Percentiles rank a stretch among this genome's conserved stretches.
These are phyloP conservation scores for Limnodromus scolopaceus DNA, from an alignment of 2,797 vertebrate species.

Conservation along the genomic window DNA sequence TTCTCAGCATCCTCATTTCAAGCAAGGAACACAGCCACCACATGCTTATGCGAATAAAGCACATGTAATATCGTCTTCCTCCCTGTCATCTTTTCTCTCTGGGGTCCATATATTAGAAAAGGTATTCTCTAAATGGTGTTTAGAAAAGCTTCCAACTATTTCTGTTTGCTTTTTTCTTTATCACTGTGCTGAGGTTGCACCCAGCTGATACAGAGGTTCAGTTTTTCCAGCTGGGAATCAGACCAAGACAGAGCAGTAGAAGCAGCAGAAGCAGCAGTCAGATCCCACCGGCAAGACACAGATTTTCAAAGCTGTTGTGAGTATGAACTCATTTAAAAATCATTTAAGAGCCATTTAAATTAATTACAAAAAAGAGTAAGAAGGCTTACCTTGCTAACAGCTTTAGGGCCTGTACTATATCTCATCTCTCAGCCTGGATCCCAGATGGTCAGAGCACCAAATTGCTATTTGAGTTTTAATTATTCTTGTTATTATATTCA, in stretches of 20 bases:
- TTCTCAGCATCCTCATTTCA: not conserved
- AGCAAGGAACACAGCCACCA: not conserved
- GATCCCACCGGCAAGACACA: constrained; percentile 16
- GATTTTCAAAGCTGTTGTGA: constrained; percentile 56
- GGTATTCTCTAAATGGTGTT: not conserved
- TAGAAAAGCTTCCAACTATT: constrained; percentile 35
- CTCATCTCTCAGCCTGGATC: constrained; percentile 40
- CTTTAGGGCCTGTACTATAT: constrained; percentile 41
- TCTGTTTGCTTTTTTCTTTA: not conserved
- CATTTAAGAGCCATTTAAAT: constrained; percentile 60
- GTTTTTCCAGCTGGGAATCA: constrained; percentile 38
- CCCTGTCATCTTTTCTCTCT: not conserved
- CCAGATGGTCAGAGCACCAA: constrained; percentile 57
- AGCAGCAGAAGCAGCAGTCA: not conserved
- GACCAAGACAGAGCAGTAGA: not conserved
- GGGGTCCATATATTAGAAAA: not conserved
- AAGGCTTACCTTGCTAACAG: constrained; percentile 52
- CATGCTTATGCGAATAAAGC: not conserved
- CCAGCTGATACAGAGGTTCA: not conserved
- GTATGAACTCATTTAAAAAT: constrained; percentile 56
- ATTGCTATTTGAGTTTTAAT: constrained; percentile 61
- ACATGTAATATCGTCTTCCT: not conserved
- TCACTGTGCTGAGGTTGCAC: not conserved
- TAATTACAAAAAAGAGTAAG: constrained; percentile 33
- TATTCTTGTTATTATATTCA: constrained; percentile 49